Conservation (phyloP, 35 echinoderm and acorn worm genomes). For the Apostichopus japonicus region DNA sequence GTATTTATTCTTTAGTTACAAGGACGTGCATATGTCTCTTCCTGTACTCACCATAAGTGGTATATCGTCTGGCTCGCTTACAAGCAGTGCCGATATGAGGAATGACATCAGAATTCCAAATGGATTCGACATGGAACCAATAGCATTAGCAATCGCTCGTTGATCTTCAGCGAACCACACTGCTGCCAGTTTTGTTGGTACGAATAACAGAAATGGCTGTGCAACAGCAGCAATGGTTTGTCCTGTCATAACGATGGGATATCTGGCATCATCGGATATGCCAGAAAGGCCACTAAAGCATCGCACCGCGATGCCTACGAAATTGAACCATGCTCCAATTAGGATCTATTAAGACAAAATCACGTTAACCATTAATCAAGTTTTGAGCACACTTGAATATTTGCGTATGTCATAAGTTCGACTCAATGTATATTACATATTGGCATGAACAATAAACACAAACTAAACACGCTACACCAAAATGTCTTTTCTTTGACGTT, state of each 20-base stretch:
- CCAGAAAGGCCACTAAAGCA: constrained; percentile 65
- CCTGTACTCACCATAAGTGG: constrained; percentile 80
- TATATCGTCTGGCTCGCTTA: constrained; percentile 69
- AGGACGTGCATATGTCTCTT: no score
- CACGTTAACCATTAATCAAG: no score
- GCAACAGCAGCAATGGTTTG: constrained; percentile 80
- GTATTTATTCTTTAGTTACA: no score
- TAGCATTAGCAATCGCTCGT: constrained; percentile 79
- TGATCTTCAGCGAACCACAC: constrained; percentile 91
- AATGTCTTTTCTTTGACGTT: no score
- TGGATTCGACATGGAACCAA: constrained; percentile 92
- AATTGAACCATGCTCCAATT: constrained; percentile 77
- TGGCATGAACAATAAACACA: no score
- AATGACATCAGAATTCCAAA: constrained; percentile 86
- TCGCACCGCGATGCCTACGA: constrained; percentile 73
- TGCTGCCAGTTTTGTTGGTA: constrained; percentile 91
- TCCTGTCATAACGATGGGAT: constrained; percentile 76
- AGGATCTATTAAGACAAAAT: constrained; percentile 62
- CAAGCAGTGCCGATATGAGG: constrained; percentile 72
- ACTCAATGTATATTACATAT: no score
- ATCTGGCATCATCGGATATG: constrained; percentile 62
- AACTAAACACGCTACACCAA: no score
- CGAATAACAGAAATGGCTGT: constrained; percentile 92
- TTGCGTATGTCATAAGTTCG: no score
- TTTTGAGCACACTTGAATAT: no score